Evolutionary conservation across 2,113 vertebrate species (phyloP).

Genomic region (Salvelinus alpinus): DNA sequence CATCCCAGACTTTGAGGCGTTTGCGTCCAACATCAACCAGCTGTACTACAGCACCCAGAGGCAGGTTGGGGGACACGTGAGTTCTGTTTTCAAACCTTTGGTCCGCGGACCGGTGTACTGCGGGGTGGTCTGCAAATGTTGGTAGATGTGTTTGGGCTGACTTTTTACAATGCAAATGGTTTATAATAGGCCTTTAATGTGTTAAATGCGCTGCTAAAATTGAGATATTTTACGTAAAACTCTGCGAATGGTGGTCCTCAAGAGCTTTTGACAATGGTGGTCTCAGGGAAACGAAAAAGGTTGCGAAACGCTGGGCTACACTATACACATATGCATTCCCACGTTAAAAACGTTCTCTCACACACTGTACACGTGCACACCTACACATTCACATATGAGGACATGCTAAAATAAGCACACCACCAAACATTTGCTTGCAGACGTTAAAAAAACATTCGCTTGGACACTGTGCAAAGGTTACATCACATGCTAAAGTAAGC

Average conservation of each 20-base stretch:
- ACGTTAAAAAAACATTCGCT: not conserved
- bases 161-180: no score
- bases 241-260: no score
- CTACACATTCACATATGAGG: not conserved
- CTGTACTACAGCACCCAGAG: slow-evolving; percentile 75
- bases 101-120: no score
- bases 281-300: no score
- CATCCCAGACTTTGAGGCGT: slow-evolving; percentile 84
- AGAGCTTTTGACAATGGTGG: no score
- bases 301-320: no score
- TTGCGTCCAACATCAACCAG: slow-evolving; percentile 75
- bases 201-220: no score
- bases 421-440: not conserved
- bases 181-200: no score
- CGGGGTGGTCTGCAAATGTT: no score
- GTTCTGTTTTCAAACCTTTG: slow-evolving; percentile 8
- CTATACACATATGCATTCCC: no score
- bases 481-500: no score
- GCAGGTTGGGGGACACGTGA: slow-evolving; percentile 79
- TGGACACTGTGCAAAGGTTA: not conserved
- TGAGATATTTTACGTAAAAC: no score
- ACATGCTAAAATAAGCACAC: not conserved
- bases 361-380: not conserved
- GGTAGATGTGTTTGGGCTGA: not conserved
- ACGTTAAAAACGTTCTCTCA: not conserved